Base-by-base conservation (phyloP, 2,888 invertebrate species). In the Pollenia angustigena region DNA sequence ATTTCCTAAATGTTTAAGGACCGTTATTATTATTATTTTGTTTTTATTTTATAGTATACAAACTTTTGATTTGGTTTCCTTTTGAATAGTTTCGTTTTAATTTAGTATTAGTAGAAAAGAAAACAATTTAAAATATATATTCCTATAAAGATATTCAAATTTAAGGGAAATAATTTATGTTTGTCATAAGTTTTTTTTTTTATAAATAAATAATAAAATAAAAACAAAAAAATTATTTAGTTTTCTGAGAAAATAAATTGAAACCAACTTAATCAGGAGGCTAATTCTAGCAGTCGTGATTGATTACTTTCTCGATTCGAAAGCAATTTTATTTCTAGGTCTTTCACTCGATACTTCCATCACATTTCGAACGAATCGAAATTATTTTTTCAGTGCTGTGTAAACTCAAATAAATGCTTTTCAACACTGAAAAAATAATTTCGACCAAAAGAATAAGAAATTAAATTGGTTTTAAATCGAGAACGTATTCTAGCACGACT, bases 111-210 rank as follows among this genome's bases (percentile, higher is more conserved):
- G 14, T 71, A 12, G 50, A 62, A 56, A 23, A 9, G 48, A 74
- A 50, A 48, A 16, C 32, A 42, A 48, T 66, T 18, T 12, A 42
- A 74, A 32, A 56, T 54, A 56, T 14, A 72, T 32, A 81, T 66
- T 74, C 66, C 56, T 74, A 74, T 81, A 48, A 66, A 81, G 66
- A 42, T 74, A 81, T 81, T 81, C 46, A 72, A 64, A 23, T 71
- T 48, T 64, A 64, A 56, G 56, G 7, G 58, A 10, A 66, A 23
- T 56, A 54, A 40, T 75, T 75, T 69, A 82, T 54, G 60, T 76
- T 76, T 42, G 64, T 52, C n/a, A 52, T 75, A 74, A 44, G 16
- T 74, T 68, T 71, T 68, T 52, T 23, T 56, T 16, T 68, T 78
- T 79, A 52, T 58, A 68, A 14, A 68, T 68, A n/a, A 58, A 16